A percentile compares a stretch with the other conserved stretches of the same genome.
Conservation (phyloP, 2,113 vertebrate genomes). For the Isichthys henryi region DNA sequence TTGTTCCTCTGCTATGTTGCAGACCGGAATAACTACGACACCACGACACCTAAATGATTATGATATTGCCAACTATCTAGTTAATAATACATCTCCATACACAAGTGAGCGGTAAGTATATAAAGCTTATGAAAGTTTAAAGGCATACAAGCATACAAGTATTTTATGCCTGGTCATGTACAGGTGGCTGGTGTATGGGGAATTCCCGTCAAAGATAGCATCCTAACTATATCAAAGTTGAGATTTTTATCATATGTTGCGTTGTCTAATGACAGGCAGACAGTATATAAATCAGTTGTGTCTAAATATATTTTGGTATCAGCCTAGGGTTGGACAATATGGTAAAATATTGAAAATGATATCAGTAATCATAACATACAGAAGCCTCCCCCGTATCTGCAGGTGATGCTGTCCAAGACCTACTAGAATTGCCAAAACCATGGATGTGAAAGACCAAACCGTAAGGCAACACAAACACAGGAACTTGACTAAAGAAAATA, state of each 20-base stretch:
- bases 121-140: neutral
- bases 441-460: no score
- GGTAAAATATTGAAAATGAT: neutral
- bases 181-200: neutral
- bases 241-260: neutral
- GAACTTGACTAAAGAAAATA: no score
- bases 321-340: neutral
- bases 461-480: no score
- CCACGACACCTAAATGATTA: no score
- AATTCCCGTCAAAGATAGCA: neutral
- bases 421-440: no score
- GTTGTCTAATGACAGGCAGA: neutral
- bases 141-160: neutral
- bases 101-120: neutral
- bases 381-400: no score
- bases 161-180: neutral
- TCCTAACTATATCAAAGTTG: neutral
- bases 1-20: neutral
- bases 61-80: neutral
- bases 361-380: no score
- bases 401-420: no score
- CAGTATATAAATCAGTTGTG: neutral
- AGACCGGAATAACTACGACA: neutral
- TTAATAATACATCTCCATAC: neutral
- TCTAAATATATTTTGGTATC: neutral